A percentile compares a stretch with the other conserved stretches of the same genome.
Conservation (phyloP, 2,797 vertebrate genomes). For the Liasis olivaceus region DNA sequence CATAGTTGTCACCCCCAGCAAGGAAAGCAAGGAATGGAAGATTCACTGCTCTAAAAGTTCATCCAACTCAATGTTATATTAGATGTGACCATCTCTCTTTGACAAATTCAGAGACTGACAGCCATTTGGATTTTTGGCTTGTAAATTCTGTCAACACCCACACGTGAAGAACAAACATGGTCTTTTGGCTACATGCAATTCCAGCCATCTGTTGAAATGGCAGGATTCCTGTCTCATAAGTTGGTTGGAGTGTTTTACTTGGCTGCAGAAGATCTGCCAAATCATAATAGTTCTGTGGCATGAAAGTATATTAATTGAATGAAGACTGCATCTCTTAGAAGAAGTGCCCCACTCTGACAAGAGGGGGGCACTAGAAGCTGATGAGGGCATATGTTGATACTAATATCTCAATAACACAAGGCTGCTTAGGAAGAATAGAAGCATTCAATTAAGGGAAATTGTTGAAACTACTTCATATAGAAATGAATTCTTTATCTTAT, state of each 20-base stretch:
- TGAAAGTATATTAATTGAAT: slow-evolving; percentile 54
- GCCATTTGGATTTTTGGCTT: slow-evolving; percentile 68
- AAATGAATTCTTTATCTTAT: neutral
- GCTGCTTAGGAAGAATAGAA: neutral
- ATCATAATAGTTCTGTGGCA: slow-evolving; percentile 60
- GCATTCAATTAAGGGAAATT: slow-evolving; percentile 1
- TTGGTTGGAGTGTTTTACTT: slow-evolving; percentile 64
- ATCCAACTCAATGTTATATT: slow-evolving; percentile 57
- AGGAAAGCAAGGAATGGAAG: slow-evolving; percentile 42
- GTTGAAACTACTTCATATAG: neutral
- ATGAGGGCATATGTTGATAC: slow-evolving; percentile 18
- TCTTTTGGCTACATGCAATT: slow-evolving; percentile 65
- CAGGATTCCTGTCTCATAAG: slow-evolving; percentile 60
- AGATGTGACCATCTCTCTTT: slow-evolving; percentile 46
- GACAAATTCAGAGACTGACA: slow-evolving; percentile 60
- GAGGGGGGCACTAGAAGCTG: neutral
- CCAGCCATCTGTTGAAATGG: slow-evolving; percentile 74
- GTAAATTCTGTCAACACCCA: slow-evolving; percentile 67
- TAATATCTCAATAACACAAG: neutral
- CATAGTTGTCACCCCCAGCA: slow-evolving; percentile 15
- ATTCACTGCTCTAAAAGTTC: slow-evolving; percentile 40
- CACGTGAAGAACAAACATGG: slow-evolving; percentile 41
- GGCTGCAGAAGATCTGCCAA: slow-evolving; percentile 60
- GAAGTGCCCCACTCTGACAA: slow-evolving; percentile 8
- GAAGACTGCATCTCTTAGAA: slow-evolving; percentile 16